A percentile compares a stretch with the other conserved stretches of the same genome.
Evolutionary conservation across 2,888 invertebrate species (phyloP).

Genomic region (Melitaea athalia): DNA sequence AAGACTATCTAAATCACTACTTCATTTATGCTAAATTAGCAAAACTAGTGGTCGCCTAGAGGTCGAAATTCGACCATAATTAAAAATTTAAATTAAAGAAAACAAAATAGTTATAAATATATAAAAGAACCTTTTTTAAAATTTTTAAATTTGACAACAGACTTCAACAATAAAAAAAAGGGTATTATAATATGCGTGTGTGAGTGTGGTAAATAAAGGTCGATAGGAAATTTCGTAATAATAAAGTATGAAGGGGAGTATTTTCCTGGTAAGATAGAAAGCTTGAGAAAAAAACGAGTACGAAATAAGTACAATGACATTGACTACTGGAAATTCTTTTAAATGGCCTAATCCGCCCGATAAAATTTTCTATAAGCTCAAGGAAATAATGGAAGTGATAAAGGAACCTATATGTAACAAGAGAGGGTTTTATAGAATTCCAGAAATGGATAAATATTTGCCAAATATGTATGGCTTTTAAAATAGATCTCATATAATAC

Average conservation of each 20-base stretch:
- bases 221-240: not conserved
- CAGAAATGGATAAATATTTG: not conserved
- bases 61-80: too few species aligned
- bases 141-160: too few species aligned
- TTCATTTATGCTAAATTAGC: too few species aligned
- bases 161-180: too few species aligned
- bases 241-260: not conserved
- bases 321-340: not conserved
- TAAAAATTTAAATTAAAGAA: too few species aligned
- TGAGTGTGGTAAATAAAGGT: too few species aligned
- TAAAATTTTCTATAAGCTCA: not conserved
- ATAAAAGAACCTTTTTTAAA: too few species aligned
- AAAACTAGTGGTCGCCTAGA: too few species aligned
- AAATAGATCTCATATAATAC: too few species aligned
- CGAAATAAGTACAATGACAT: conserved; percentile 1
- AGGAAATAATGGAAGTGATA: not conserved
- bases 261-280: conserved; percentile 1
- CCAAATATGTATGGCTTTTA: not conserved
- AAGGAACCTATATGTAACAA: not conserved
- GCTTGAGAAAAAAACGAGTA: not conserved
- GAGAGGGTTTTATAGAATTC: not conserved
- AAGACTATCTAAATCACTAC: too few species aligned
- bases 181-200: too few species aligned
- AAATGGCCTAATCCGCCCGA: not conserved
- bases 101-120: too few species aligned